Base-by-base conservation (phyloP, 1,140 invertebrate genomes). In the Belonocnema kinseyi region DNA sequence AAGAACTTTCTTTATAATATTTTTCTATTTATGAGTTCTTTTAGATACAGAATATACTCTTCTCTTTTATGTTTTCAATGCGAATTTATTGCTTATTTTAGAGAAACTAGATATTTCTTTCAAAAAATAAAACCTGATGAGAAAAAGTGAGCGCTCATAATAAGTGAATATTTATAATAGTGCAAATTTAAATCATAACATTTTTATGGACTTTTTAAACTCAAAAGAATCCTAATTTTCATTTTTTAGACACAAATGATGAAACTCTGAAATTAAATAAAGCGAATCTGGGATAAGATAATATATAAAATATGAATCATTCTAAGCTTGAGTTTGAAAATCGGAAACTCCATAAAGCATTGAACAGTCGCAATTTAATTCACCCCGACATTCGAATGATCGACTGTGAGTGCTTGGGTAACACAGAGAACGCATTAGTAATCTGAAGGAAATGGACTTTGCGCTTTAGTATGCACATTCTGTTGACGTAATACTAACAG, bases 391-490 rank as follows among this genome's bases (percentile, higher is more conserved):
- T 58, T 66, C 2, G 26, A 66, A 66, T 66, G 26, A 66, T 58
- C 56, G 56, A 58, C 56, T 17, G 19, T 66, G 61, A 66, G 61
- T 40, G 13, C 33, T 66, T 2, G 33, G 26, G 5, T 66, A n/a
- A 66, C 26, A 40, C 14, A 66, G 61, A 66, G 61, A 66, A 40
- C 14, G 40, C 26, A 66, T 66, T 66, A 33, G 26, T 66, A 66
- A 16, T 66, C 13, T 33, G 8, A 21, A 40, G 61, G 61, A 66
- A 46, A 66, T 66, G 61, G 61, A 66, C 61, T 66, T 66, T 66
- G 61, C 33, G 61, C 26, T 66, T 46, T 66, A 66, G 40, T 66
- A 66, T 66, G 33, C 61, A 66, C 61, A 66, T 66, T 66, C 61
- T 66, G 61, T 66, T 4, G 61, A 26, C 40, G 61, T 66, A 66